Percentiles rank a stretch among this genome's conserved stretches.
These are phyloP conservation scores for Stenodema calcarata DNA, from an alignment of 2,888 invertebrate species.

Conservation along the genomic window DNA sequence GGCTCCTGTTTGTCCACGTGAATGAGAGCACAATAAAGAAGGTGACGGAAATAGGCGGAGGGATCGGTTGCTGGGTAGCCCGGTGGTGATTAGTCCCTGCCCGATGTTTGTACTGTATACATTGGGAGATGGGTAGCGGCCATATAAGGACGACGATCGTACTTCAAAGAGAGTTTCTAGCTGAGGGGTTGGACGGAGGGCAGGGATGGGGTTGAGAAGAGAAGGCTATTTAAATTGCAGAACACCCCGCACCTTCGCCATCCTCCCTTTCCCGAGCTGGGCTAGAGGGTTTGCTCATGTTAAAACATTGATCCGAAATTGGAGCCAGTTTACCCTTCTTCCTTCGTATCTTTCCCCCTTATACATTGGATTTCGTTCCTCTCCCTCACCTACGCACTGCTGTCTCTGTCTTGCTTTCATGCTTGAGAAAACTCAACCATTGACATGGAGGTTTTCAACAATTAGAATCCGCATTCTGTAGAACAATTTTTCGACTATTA, in stretches of 20 bases:
- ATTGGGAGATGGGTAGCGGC: constrained; percentile 29
- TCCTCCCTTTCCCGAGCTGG: neutral
- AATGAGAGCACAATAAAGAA: constrained; percentile 33
- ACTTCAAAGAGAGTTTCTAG: constrained; percentile 50
- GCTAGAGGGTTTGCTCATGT: constrained; percentile 56
- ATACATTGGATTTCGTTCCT: constrained; percentile 24
- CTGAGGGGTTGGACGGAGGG: constrained; percentile 23
- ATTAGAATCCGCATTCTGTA: too few relatives aligned
- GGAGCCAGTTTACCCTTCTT: constrained; percentile 56
- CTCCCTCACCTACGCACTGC: constrained; percentile 16
- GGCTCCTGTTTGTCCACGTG: constrained; percentile 14
- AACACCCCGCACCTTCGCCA: constrained; percentile 53
- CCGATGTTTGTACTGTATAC: constrained; percentile 48
- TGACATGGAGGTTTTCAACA: neutral
- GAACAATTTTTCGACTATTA: neutral
- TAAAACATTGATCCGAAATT: constrained; percentile 60
- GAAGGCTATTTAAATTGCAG: constrained; percentile 57
- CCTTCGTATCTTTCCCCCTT: constrained; percentile 39
- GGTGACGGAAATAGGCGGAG: constrained; percentile 32
- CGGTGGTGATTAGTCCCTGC: constrained; percentile 33
- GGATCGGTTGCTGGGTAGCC: constrained; percentile 9
- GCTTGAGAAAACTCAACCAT: neutral
- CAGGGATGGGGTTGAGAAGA: constrained; percentile 27
- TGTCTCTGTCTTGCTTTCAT: neutral
- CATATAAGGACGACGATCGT: constrained; percentile 45